Base-by-base conservation (phyloP, 2,888 invertebrate species). In the Biston betularia region DNA sequence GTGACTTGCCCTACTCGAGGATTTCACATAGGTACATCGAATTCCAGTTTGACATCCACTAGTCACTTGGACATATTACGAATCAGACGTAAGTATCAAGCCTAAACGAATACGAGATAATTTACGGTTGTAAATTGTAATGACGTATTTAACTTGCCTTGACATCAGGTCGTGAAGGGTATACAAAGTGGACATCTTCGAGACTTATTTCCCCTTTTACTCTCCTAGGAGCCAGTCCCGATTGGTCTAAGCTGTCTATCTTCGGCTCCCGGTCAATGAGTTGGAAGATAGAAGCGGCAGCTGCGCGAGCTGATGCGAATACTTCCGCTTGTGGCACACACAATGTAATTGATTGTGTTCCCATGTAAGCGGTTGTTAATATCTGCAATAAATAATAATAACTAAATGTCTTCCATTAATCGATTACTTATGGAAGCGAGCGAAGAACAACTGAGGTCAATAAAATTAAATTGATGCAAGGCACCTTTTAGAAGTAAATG, bases 91-190 rank as follows among this genome's bases (percentile, higher is more conserved):
- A 24, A 24, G 24, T 24, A 24, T 24, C 24, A 24, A 24, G 24
- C 24, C 3, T 24, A 2, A 24, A 24, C 24, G 24, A 2, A 2
- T 24, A 2, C 1, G 24, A 24, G 24, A 24, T 24, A 24, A 24
- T 6, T 9, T 4, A 4, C 6, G 38, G 38, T 38, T 38, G 38
- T 38, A 6, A 38, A 1, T 14, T 12, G 45, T 14, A 14, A 14
- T 38, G 14, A 53, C 15, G 15, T 44, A 55, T 49, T 68, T 82
- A 96, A 96, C 89, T 95, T 94, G 0, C 96, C 89, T 95, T 94
- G 0, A 96, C 95, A 75, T 97, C 96, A 14, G 96, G 95, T 56
- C 98, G 89, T 0, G 97, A 95, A 0, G 98, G 98, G 84, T 98
- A 98, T 58, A 94, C 94, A 81, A 98, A 98, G 75, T 95, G 92